Evolutionary conservation across 2,888 invertebrate genomes (phyloP).

Genomic region (Mesorhabditis sp.): DNA sequence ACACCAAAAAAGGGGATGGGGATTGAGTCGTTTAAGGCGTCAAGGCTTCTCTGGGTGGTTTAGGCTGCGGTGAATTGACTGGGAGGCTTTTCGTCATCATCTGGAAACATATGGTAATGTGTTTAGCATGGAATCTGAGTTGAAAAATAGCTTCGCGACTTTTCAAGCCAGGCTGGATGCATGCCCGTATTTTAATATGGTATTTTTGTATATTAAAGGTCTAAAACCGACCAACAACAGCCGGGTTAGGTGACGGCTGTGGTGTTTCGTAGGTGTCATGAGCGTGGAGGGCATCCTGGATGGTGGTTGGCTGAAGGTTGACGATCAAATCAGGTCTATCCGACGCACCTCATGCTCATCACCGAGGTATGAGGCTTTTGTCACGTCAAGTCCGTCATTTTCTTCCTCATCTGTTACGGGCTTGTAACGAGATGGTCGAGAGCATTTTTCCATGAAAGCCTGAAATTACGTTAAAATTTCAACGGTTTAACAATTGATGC

Average conservation of each 20-base stretch:
- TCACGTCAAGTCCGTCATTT: too few relatives aligned
- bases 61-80: background rate
- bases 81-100: constrained; percentile 1
- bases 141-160: background rate
- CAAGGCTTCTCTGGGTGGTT: background rate
- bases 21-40: too few relatives aligned
- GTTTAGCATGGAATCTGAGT: background rate
- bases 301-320: too few relatives aligned
- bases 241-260: background rate
- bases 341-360: background rate
- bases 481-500: background rate
- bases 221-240: background rate
- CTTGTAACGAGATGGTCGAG: constrained; percentile 2
- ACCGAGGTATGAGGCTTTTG: too few relatives aligned
- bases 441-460: background rate
- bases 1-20: too few relatives aligned
- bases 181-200: too few relatives aligned
- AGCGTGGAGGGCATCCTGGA: background rate
- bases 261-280: background rate
- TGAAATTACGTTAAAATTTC: background rate
- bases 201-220: too few relatives aligned
- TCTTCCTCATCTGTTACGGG: background rate
- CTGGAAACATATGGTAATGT: background rate
- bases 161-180: background rate
- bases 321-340: too few relatives aligned